Conservation (phyloP, 1,140 invertebrate genomes). For the Drosophila pallidifrons region DNA sequence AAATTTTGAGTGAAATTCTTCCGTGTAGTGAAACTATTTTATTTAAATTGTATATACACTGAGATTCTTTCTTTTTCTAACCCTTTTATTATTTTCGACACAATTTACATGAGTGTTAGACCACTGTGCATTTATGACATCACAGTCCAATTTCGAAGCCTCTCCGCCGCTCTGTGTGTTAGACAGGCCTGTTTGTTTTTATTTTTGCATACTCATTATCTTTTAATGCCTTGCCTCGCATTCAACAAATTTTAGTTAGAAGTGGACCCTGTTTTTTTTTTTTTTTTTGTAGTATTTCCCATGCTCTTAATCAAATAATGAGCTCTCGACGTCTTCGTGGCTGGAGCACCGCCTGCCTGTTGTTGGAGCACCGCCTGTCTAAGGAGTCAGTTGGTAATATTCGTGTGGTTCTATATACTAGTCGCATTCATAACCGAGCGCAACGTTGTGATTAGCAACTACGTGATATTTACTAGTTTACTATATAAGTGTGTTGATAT, state of each 20-base stretch:
- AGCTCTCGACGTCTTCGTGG: background rate
- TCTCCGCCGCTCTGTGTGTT: background rate
- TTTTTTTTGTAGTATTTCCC: background rate
- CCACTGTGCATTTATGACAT: constrained; percentile 20
- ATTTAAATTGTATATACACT: no score
- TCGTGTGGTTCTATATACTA: no score
- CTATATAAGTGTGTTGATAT: constrained; percentile 1
- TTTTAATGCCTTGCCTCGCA: constrained; percentile 4
- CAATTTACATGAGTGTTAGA: background rate
- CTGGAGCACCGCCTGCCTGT: background rate
- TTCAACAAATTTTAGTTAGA: background rate
- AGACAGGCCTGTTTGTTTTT: constrained; percentile 5
- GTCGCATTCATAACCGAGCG: background rate
- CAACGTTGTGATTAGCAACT: constrained; percentile 24
- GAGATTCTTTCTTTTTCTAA: no score
- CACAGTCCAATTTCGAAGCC: constrained; percentile 9
- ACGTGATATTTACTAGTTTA: constrained; percentile 22
- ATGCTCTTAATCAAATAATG: background rate
- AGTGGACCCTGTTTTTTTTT: background rate
- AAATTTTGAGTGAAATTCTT: no score
- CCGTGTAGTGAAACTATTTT: no score
- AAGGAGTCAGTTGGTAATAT: constrained; percentile 14
- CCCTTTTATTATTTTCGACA: no score
- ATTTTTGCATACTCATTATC: constrained; percentile 18
- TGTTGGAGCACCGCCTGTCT: constrained; percentile 3